phyloP scores from a whole-genome alignment of 1,140 invertebrate species.

The Lethocerus indicus region DNA sequence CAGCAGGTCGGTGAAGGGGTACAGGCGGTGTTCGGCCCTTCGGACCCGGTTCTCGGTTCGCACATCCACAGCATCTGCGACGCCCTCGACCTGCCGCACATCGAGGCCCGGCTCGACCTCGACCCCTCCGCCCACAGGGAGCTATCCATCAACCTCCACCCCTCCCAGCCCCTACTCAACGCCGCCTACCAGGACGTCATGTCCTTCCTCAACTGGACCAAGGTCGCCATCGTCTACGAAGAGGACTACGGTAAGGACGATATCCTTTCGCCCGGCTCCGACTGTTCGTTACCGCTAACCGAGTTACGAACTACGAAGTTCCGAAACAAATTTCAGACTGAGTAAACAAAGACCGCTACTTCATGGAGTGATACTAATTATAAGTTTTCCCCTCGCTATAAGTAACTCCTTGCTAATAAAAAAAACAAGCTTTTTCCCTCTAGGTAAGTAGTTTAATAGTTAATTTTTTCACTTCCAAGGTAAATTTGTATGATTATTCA shows the following conservation, averaged over 20 bases:
- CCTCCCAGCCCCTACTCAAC: constrained; percentile 43
- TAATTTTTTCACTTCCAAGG: too few species aligned
- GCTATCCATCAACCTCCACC: constrained; percentile 53
- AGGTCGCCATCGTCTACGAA: constrained; percentile 53
- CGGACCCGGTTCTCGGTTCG: constrained; percentile 37
- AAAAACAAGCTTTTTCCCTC: too few species aligned
- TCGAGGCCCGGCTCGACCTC: constrained; percentile 42
- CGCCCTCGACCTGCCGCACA: constrained; percentile 49
- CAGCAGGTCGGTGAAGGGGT: constrained; percentile 41
- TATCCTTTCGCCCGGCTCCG: not conserved
- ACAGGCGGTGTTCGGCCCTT: constrained; percentile 46
- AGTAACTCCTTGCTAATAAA: too few species aligned
- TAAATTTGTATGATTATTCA: too few species aligned
- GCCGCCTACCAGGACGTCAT: constrained; percentile 46
- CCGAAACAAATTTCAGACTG: too few species aligned
- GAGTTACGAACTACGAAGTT: too few species aligned
- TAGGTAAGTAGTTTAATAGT: too few species aligned
- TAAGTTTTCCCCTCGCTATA: too few species aligned
- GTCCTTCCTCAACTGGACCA: constrained; percentile 50
- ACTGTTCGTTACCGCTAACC: too few species aligned
- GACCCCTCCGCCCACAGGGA: constrained; percentile 27
- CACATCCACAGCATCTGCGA: constrained; percentile 54
- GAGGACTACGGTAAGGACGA: constrained; percentile 42
- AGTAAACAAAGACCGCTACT: too few species aligned
- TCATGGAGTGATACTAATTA: too few species aligned